Conservation (phyloP, 2,797 vertebrate species). For the Apogon talboti region DNA sequence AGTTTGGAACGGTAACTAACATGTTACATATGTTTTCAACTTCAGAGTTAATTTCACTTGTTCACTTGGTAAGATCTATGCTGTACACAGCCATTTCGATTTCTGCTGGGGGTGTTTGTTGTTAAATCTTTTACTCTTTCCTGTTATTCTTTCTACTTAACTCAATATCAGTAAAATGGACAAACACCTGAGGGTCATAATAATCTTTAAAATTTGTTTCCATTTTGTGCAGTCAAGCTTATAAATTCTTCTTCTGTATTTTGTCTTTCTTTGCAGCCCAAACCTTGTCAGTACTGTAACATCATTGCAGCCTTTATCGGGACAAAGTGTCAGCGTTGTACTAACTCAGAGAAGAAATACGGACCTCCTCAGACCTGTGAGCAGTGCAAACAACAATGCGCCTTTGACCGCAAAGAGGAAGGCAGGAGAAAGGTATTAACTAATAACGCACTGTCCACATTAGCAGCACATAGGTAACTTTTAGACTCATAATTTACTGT, state of each 20-base stretch:
- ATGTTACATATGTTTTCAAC: slow-evolving; percentile 5
- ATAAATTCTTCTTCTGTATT: not conserved
- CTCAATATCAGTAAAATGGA: too few species aligned
- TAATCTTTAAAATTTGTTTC: too few species aligned
- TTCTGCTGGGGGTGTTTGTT: too few species aligned
- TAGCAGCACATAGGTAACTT: not conserved
- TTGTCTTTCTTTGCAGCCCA: slow-evolving; percentile 85
- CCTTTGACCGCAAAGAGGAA: slow-evolving; percentile 97
- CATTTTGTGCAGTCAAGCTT: not conserved
- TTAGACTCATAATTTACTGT: not conserved
- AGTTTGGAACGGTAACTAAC: slow-evolving; percentile 95
- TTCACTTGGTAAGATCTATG: too few species aligned
- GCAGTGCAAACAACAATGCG: slow-evolving; percentile 98
- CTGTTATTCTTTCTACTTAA: too few species aligned
- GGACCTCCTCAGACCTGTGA: slow-evolving; percentile 98
- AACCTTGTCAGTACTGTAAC: slow-evolving; percentile 99
- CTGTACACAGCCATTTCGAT: too few species aligned
- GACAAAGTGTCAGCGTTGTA: slow-evolving; percentile 98
- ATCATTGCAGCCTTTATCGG: slow-evolving; percentile 99
- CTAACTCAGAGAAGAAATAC: slow-evolving; percentile 99
- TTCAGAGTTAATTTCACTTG: not conserved
- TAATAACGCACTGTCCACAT: not conserved
- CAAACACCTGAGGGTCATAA: too few species aligned
- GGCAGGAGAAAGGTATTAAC: slow-evolving; percentile 91
- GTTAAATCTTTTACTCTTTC: too few species aligned